phyloP scores from a whole-genome alignment of 2,888 invertebrate species.

The Diaphora mendica region DNA sequence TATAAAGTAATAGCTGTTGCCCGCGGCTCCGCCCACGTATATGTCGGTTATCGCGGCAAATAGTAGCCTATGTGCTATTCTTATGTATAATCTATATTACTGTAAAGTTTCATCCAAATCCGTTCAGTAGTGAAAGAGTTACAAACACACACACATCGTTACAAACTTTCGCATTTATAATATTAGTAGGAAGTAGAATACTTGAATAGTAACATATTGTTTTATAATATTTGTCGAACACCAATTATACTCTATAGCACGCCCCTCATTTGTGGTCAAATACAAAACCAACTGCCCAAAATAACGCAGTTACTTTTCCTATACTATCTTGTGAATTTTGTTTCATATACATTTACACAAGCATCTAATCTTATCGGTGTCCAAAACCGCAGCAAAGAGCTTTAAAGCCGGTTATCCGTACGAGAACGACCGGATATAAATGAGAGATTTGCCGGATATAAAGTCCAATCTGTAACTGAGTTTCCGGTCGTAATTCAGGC shows the following conservation, averaged over 20 bases:
- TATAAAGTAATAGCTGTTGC: no score
- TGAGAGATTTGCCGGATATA: constrained; percentile 49
- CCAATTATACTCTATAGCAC: not conserved
- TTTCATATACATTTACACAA: constrained; percentile 21
- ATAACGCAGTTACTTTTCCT: constrained; percentile 2
- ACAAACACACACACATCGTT: no score
- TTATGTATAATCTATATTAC: no score
- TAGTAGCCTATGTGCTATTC: no score
- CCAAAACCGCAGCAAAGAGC: constrained; percentile 40
- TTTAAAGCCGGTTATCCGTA: constrained; percentile 41
- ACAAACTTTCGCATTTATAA: no score
- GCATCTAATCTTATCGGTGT: constrained; percentile 37
- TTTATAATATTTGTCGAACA: no score
- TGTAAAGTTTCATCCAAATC: no score
- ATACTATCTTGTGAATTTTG: constrained; percentile 14
- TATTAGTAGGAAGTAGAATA: not conserved
- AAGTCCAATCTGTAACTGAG: constrained; percentile 41
- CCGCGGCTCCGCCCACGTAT: no score
- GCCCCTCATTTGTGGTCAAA: constrained; percentile 5
- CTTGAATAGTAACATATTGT: no score
- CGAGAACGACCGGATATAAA: constrained; percentile 44
- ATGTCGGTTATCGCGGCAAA: no score
- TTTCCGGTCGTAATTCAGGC: constrained; percentile 37
- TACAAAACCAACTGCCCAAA: constrained; percentile 8
- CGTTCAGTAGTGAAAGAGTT: no score